Percentiles rank a stretch among this genome's conserved stretches.
Evolutionary conservation across 1,140 invertebrate species (phyloP).

Genomic region (Hycleus phaleratus): DNA sequence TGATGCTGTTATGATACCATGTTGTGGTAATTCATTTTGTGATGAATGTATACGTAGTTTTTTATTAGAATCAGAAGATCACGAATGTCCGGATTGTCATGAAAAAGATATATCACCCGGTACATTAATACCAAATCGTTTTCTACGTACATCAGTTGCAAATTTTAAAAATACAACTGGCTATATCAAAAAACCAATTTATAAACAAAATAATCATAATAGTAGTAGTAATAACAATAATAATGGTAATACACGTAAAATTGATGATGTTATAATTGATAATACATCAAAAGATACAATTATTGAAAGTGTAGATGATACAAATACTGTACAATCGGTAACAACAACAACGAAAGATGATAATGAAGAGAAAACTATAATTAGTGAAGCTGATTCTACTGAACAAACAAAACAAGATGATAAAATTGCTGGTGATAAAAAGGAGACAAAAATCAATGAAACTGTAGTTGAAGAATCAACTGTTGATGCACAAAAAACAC

Average conservation of each 20-base stretch:
- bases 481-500: slow-evolving; percentile 24
- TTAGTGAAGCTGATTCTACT: slow-evolving; percentile 40
- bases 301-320: neutral
- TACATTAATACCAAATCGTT: slow-evolving; percentile 86
- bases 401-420: slow-evolving; percentile 29
- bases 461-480: slow-evolving; percentile 29
- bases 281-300: neutral
- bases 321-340: neutral
- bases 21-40: slow-evolving; percentile 96
- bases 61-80: slow-evolving; percentile 85
- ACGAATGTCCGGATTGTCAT: slow-evolving; percentile 89
- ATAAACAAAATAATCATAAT: slow-evolving; percentile 21
- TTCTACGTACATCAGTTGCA: slow-evolving; percentile 77
- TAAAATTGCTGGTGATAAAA: slow-evolving; percentile 3
- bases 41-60: slow-evolving; percentile 93
- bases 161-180: slow-evolving; percentile 87
- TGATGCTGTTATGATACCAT: slow-evolving; percentile 94
- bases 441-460: slow-evolving; percentile 9
- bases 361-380: slow-evolving; percentile 39
- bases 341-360: slow-evolving; percentile 23
- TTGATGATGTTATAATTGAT: neutral
- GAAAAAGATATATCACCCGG: slow-evolving; percentile 88
- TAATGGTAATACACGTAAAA: neutral
- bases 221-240: no score
- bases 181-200: slow-evolving; percentile 50